Conservation (phyloP, 2,113 vertebrate species). For the Reinhardtius hippoglossoides region DNA sequence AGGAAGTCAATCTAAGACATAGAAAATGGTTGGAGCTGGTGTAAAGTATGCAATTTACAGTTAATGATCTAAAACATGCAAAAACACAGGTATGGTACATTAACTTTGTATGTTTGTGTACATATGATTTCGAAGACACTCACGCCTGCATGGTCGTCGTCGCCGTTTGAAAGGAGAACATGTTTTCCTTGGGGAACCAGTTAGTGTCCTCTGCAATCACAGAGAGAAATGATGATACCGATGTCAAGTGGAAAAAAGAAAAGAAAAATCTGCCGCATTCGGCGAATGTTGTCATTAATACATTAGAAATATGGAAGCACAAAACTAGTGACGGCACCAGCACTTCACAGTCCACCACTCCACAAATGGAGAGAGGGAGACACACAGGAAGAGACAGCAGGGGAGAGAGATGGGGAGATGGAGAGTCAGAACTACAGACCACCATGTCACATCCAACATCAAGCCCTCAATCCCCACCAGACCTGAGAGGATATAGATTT, state of each 20-base stretch:
- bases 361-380: slow-evolving; percentile 81
- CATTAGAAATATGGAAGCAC: slow-evolving; percentile 49
- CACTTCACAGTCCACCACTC: slow-evolving; percentile 77
- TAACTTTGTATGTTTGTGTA: slow-evolving; percentile 16
- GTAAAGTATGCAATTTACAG: slow-evolving; percentile 32
- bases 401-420: slow-evolving; percentile 69
- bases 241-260: slow-evolving; percentile 7
- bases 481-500: slow-evolving; percentile 67
- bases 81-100: slow-evolving; percentile 1
- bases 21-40: slow-evolving; percentile 6
- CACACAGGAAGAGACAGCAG: slow-evolving; percentile 77
- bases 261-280: neutral
- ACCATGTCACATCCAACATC: slow-evolving; percentile 79
- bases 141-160: slow-evolving; percentile 99
- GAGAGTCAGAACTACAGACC: slow-evolving; percentile 77
- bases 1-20: slow-evolving; percentile 31
- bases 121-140: slow-evolving; percentile 74
- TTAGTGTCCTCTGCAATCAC: slow-evolving; percentile 89
- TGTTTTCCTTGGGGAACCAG: slow-evolving; percentile 98
- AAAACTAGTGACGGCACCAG: slow-evolving; percentile 58
- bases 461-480: slow-evolving; percentile 49
- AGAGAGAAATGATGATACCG: slow-evolving; percentile 32
- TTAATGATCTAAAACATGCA: slow-evolving; percentile 33
- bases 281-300: slow-evolving; percentile 31
- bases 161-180: slow-evolving; percentile 97